A percentile compares a stretch with the other conserved stretches of the same genome.
These are phyloP conservation scores for Ichneumoninae sp. DNA, from an alignment of 2,888 invertebrate genomes.

Conservation along the genomic window DNA sequence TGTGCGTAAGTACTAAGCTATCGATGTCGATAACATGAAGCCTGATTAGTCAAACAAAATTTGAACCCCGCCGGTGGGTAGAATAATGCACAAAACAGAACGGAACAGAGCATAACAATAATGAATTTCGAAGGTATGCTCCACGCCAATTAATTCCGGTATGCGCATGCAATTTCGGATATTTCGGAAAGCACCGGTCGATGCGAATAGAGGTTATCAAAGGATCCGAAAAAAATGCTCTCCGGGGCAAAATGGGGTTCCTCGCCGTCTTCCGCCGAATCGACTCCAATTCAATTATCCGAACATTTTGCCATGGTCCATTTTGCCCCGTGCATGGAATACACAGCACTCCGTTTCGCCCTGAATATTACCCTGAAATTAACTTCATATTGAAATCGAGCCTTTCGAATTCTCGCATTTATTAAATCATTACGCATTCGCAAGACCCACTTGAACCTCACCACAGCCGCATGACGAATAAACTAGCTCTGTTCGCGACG, in stretches of 20 bases:
- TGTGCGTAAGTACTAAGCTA: not conserved
- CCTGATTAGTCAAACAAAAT: not conserved
- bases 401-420: not conserved
- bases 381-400: not conserved
- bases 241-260: too few species aligned
- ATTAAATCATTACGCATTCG: not conserved
- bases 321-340: not conserved
- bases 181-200: not conserved
- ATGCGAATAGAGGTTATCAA: not conserved
- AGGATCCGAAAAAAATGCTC: not conserved
- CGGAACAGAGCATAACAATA: not conserved
- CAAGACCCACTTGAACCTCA: not conserved
- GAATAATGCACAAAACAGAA: not conserved
- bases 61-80: not conserved
- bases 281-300: not conserved
- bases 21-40: not conserved
- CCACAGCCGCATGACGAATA: not conserved
- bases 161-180: not conserved
- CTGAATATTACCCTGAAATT: not conserved
- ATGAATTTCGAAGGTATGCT: not conserved
- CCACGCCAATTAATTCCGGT: not conserved
- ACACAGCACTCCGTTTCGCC: not conserved
- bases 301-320: not conserved
- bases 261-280: not conserved
- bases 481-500: not conserved